These are phyloP conservation scores for Drosophila sucinea DNA, from an alignment of 1,140 invertebrate species.

Conservation along the genomic window DNA sequence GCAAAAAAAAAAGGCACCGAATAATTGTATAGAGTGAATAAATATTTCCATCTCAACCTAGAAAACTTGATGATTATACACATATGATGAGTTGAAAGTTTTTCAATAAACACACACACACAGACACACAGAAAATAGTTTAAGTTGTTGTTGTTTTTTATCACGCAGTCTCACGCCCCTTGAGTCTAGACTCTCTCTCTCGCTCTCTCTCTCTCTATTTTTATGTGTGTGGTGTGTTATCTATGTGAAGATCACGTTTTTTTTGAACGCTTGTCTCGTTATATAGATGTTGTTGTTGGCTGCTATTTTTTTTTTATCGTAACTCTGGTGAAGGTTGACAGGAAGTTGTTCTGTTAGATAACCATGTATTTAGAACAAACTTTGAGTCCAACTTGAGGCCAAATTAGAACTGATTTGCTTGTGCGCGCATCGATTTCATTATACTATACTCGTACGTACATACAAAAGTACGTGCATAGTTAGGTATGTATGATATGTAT, in stretches of 20 bases:
- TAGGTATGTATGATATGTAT: background rate
- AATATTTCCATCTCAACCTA: slow-evolving; percentile 10
- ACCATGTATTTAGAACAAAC: slow-evolving; percentile 15
- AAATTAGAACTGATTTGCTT: slow-evolving; percentile 4
- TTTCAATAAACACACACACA: slow-evolving; percentile 2
- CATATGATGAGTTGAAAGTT: slow-evolving; percentile 25
- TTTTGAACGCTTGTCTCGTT: slow-evolving; percentile 3
- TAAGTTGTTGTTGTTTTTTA: background rate
- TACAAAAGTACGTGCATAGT: no score
- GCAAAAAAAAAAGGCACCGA: slow-evolving; percentile 24
- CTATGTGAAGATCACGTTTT: slow-evolving; percentile 14
- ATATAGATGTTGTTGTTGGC: slow-evolving; percentile 5
- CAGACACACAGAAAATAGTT: background rate
- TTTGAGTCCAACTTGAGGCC: background rate
- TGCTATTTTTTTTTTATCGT: slow-evolving; percentile 6
- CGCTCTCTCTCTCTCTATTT: background rate
- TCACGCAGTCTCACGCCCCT: background rate
- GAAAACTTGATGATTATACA: slow-evolving; percentile 45
- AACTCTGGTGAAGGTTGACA: slow-evolving; percentile 14
- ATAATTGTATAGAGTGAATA: background rate
- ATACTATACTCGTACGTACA: background rate
- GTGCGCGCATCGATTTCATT: slow-evolving; percentile 1
- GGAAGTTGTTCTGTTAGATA: slow-evolving; percentile 18
- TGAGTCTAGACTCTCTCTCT: background rate
- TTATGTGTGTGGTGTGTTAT: background rate